Percentiles rank a stretch among this genome's conserved stretches.
Conservation (phyloP, 2,888 invertebrate species). For the Eubasilissa splendida region DNA sequence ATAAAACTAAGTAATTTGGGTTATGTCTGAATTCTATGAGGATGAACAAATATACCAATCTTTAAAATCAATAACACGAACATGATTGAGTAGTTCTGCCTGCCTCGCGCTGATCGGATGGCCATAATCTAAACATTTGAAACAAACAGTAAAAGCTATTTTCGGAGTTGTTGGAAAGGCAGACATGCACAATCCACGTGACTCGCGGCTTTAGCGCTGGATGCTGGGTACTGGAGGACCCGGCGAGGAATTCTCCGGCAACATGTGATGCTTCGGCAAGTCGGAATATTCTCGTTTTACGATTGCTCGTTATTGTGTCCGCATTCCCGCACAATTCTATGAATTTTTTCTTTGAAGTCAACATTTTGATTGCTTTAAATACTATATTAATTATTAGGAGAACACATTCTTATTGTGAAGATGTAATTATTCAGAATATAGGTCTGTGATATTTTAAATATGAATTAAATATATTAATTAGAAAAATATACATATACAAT, state of each 20-base stretch:
- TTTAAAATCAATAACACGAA: not conserved
- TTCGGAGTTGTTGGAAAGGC: slow-evolving; percentile 40
- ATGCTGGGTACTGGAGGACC: slow-evolving; percentile 4
- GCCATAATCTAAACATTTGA: slow-evolving; percentile 59
- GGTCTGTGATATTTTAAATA: too few relatives aligned
- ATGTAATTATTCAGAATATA: too few relatives aligned
- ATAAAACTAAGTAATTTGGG: too few relatives aligned
- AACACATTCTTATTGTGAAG: too few relatives aligned
- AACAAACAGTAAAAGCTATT: slow-evolving; percentile 59
- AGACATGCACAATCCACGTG: slow-evolving; percentile 11
- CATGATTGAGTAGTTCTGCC: not conserved
- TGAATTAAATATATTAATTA: too few relatives aligned
- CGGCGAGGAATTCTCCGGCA: not conserved
- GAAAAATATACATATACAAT: too few relatives aligned
- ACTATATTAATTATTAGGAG: too few relatives aligned
- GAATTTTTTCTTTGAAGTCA: too few relatives aligned
- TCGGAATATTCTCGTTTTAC: slow-evolving; percentile 16
- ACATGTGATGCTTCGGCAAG: slow-evolving; percentile 2
- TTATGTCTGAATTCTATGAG: too few relatives aligned
- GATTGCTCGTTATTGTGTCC: slow-evolving; percentile 18
- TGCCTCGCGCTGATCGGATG: slow-evolving; percentile 41
- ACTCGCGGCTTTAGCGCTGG: slow-evolving; percentile 37
- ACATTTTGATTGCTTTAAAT: too few relatives aligned
- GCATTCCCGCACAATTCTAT: not conserved
- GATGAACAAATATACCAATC: not conserved